phyloP scores from a whole-genome alignment of 2,797 vertebrate genomes.

The Pelochelys cantorii region DNA sequence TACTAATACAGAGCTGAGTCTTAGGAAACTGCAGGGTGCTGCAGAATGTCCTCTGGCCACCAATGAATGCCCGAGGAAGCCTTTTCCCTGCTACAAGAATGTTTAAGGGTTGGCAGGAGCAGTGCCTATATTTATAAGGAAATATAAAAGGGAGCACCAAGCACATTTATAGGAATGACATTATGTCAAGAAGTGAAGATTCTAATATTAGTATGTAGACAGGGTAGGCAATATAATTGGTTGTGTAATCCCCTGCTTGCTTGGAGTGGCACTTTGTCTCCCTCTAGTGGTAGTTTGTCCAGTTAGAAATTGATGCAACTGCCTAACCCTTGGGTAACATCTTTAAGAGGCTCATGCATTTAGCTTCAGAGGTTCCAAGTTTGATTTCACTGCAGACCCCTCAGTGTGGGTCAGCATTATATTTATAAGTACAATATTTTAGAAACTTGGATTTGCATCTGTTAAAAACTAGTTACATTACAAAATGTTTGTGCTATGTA shows the following conservation, averaged over 20 bases:
- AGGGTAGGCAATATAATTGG: constrained; percentile 44
- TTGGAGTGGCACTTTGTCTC: no score
- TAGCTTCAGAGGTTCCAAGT: no score
- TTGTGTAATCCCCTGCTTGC: neutral
- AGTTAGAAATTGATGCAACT: no score
- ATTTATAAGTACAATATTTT: constrained; percentile 22
- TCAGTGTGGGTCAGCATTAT: no score
- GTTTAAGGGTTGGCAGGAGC: constrained; percentile 1
- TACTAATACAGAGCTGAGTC: no score
- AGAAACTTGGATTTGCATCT: constrained; percentile 31
- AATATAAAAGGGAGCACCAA: neutral
- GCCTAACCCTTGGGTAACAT: no score
- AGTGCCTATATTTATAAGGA: constrained; percentile 4
- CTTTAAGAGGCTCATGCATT: no score
- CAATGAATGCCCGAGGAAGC: no score
- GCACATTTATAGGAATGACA: accelerated
- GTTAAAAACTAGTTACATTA: neutral
- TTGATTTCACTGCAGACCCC: no score
- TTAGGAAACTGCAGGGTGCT: no score
- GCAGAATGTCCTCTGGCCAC: no score
- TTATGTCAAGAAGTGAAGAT: constrained; percentile 16
- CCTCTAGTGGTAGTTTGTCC: no score
- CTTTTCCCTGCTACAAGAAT: neutral
- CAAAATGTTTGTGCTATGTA: neutral
- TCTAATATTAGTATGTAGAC: constrained; percentile 28